phyloP scores from a whole-genome alignment of 2,113 vertebrate genomes.

The Speoplatyrhinus poulsoni region DNA sequence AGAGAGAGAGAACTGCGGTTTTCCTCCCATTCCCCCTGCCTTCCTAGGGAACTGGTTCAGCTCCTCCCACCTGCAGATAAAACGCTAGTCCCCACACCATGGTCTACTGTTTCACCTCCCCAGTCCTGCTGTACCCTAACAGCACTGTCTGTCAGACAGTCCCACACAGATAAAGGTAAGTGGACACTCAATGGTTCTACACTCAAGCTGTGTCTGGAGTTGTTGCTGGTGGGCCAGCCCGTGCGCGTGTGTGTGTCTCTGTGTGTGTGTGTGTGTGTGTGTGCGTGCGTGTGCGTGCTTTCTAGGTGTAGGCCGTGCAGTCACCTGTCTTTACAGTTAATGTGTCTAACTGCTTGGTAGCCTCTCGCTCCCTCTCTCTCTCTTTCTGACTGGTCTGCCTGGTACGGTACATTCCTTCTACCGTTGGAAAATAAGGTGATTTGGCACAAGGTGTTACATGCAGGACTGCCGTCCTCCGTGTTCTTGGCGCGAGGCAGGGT shows the following conservation, averaged over 20 bases:
- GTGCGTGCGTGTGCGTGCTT: no score
- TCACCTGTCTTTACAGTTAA: no score
- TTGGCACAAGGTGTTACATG: background rate
- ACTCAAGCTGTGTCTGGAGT: background rate
- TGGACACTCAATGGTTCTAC: no score
- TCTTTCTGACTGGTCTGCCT: no score
- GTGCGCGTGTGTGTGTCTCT: no score
- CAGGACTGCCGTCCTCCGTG: background rate
- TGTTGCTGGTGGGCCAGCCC: no score
- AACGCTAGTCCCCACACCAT: background rate
- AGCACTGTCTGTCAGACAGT: background rate
- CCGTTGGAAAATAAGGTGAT: background rate
- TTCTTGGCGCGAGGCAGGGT: background rate
- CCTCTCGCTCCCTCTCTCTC: no score
- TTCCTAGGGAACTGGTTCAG: background rate
- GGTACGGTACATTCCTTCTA: background rate
- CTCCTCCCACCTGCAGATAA: background rate
- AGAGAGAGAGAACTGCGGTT: background rate
- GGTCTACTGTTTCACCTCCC: background rate
- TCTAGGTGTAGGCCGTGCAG: no score
- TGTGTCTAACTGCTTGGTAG: no score
- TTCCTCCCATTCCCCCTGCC: background rate
- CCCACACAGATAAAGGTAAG: background rate
- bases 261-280: no score
- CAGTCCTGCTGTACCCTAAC: background rate